Conservation (phyloP, 1,140 invertebrate genomes). For the Lordiphosa collinella region DNA sequence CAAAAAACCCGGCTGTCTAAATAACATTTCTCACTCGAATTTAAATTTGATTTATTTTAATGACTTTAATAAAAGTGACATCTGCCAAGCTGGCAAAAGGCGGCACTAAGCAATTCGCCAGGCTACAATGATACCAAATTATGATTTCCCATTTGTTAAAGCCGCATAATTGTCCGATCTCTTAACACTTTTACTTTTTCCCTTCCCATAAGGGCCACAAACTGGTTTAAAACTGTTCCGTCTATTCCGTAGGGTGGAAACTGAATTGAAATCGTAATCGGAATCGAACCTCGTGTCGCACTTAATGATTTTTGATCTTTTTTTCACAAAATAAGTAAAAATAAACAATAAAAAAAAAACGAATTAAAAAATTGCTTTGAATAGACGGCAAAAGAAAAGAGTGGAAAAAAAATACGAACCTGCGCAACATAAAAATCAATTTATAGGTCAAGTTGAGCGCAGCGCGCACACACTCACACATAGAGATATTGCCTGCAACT, state of each 20-base stretch:
- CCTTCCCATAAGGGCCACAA: conserved; percentile 43
- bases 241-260: no score
- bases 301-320: conserved; percentile 58
- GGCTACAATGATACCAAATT: conserved; percentile 37
- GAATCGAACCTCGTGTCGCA: conserved; percentile 39
- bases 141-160: conserved; percentile 48
- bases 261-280: conserved; percentile 21
- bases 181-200: conserved; percentile 71
- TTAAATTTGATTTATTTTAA: conserved; percentile 69
- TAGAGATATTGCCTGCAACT: neutral
- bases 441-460: conserved; percentile 75
- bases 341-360: conserved; percentile 22
- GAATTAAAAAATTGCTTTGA: conserved; percentile 47
- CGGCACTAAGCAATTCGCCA: conserved; percentile 55
- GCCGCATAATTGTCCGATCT: conserved; percentile 54
- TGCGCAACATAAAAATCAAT: conserved; percentile 75
- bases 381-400: conserved; percentile 28
- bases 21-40: conserved; percentile 33
- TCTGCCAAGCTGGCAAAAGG: conserved; percentile 29
- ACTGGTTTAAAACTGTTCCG: conserved; percentile 37
- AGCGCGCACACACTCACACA: conserved; percentile 10
- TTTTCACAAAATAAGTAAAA: conserved; percentile 17
- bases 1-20: conserved; percentile 28
- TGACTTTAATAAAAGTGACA: conserved; percentile 61
- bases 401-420: conserved; percentile 35